Evolutionary conservation across 2,797 vertebrate species (phyloP).

Genomic region (Darevskia nairensis): DNA sequence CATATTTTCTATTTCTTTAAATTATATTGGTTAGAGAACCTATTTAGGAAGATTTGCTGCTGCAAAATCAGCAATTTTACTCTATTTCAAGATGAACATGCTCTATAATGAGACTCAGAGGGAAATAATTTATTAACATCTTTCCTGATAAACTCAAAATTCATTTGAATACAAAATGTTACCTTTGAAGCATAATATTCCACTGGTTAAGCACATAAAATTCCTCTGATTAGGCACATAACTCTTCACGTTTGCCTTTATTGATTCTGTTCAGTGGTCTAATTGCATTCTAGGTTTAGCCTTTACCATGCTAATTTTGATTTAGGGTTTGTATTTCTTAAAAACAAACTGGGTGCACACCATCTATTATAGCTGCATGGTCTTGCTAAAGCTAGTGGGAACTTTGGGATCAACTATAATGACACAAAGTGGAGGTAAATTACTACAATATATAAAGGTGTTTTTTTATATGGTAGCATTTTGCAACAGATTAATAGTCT

Average conservation of each 20-base stretch:
- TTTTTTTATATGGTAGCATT: conserved; percentile 62
- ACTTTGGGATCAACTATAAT: conserved; percentile 65
- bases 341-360: conserved; percentile 71
- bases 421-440: conserved; percentile 68
- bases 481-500: conserved; percentile 54
- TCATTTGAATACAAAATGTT: conserved; percentile 60
- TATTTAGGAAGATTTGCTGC: conserved; percentile 43
- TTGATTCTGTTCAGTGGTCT: conserved; percentile 69
- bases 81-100: conserved; percentile 37
- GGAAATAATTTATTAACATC: conserved; percentile 42
- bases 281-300: conserved; percentile 67
- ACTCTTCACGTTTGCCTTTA: conserved; percentile 69
- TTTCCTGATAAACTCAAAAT: conserved; percentile 53
- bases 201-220: conserved; percentile 40
- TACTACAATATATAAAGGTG: conserved; percentile 60
- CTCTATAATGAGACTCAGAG: conserved; percentile 37
- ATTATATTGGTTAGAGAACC: conserved; percentile 40
- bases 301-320: conserved; percentile 76
- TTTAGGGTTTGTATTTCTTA: conserved; percentile 75
- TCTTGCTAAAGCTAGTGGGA: conserved; percentile 66
- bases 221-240: conserved; percentile 53
- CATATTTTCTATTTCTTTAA: conserved; percentile 52
- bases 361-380: conserved; percentile 69
- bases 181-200: conserved; percentile 53
- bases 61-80: conserved; percentile 24